phyloP scores from a whole-genome alignment of 2,888 invertebrate species.

The Morpho helenor region DNA sequence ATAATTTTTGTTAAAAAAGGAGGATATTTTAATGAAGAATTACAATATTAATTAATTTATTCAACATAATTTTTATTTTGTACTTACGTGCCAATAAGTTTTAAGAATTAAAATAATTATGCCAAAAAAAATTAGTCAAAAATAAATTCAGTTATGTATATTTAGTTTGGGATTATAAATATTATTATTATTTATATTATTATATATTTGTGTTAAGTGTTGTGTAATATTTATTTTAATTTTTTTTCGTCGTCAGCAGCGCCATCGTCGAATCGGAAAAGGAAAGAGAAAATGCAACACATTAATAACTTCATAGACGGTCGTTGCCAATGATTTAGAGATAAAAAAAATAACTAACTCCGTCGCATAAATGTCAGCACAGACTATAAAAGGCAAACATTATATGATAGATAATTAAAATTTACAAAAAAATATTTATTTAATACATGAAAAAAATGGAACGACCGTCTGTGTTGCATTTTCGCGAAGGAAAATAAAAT shows the following conservation, averaged over 20 bases:
- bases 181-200: neutral
- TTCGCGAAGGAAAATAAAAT: conserved; percentile 48
- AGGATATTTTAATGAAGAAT: no score
- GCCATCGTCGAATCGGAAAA: conserved; percentile 60
- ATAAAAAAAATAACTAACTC: conserved; percentile 34
- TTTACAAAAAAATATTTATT: conserved; percentile 21
- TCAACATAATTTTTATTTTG: no score
- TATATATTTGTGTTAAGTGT: neutral
- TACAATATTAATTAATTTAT: no score
- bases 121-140: no score
- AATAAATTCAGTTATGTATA: no score
- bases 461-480: conserved; percentile 79
- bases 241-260: conserved; percentile 26
- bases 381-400: conserved; percentile 55
- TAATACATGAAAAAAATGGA: conserved; percentile 25
- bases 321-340: conserved; percentile 36
- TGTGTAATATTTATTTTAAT: neutral
- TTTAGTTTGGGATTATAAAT: neutral
- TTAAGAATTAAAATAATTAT: no score
- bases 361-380: conserved; percentile 76
- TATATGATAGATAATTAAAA: conserved; percentile 11
- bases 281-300: conserved; percentile 79
- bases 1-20: neutral
- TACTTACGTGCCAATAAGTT: no score
- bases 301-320: conserved; percentile 53